Evolutionary conservation across 2,888 invertebrate genomes (phyloP).

Genomic region (Drosophila villosipedis): DNA sequence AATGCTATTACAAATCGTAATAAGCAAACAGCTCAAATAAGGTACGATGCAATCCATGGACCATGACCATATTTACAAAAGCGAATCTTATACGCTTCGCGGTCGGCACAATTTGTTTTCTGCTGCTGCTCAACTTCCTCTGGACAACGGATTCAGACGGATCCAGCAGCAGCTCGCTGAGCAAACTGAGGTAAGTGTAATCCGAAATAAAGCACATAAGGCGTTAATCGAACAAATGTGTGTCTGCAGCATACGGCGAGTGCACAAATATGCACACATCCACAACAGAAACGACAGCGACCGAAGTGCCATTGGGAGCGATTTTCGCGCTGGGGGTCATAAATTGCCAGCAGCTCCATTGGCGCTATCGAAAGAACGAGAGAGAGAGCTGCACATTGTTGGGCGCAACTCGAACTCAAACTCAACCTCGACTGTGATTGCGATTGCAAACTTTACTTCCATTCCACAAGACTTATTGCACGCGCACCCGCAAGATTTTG

Average conservation of each 20-base stretch:
- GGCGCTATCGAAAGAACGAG: conserved; percentile 67
- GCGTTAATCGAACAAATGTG: conserved; percentile 7
- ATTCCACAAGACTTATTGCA: conserved; percentile 79
- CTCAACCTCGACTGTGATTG: conserved; percentile 74
- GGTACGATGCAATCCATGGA: conserved; percentile 73
- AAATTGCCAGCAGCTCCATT: conserved; percentile 64
- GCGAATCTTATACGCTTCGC: conserved; percentile 75
- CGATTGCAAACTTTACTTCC: conserved; percentile 73
- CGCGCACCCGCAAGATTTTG: conserved; percentile 44
- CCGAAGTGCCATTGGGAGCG: conserved; percentile 16
- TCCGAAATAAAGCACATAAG: neutral
- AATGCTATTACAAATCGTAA: conserved; percentile 51
- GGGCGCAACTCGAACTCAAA: conserved; percentile 66
- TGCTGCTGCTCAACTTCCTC: conserved; percentile 82
- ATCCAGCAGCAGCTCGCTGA: conserved; percentile 71
- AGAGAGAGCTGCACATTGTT: conserved; percentile 47
- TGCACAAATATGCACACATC: conserved; percentile 75
- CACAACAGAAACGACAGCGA: conserved; percentile 48
- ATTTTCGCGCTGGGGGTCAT: conserved; percentile 18
- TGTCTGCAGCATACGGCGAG: conserved; percentile 67
- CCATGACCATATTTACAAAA: conserved; percentile 73
- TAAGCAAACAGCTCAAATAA: conserved; percentile 34
- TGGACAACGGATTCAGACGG: conserved; percentile 75
- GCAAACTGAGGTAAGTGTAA: conserved; percentile 78
- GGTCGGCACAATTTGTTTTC: conserved; percentile 77